These are phyloP conservation scores for Podocnemis expansa DNA, from an alignment of 2,113 vertebrate species.

Conservation along the genomic window DNA sequence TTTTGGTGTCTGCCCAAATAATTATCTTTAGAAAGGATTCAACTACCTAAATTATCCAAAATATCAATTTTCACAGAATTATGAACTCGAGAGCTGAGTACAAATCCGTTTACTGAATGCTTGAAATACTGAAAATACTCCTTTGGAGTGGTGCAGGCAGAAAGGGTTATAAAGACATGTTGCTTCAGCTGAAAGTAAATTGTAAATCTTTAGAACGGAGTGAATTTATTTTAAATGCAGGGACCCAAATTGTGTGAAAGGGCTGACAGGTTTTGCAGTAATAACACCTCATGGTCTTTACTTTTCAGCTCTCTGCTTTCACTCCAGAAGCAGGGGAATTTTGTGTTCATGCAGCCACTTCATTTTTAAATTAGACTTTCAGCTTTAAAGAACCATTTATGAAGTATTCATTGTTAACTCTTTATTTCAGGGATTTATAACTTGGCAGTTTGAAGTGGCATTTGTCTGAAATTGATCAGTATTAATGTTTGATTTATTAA, in stretches of 20 bases:
- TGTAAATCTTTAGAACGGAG: not conserved
- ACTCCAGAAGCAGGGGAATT: not conserved
- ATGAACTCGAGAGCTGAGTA: not conserved
- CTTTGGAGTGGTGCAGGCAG: not conserved
- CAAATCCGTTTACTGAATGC: not conserved
- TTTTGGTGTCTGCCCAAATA: not conserved
- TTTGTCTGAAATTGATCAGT: not conserved
- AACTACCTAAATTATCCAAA: not conserved
- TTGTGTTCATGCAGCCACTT: not conserved
- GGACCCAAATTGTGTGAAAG: not conserved
- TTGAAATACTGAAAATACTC: not conserved
- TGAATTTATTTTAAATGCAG: not conserved
- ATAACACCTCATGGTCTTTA: not conserved
- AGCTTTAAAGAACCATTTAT: not conserved
- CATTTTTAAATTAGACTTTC: not conserved
- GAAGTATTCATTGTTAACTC: not conserved
- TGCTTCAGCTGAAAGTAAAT: not conserved
- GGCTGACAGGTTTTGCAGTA: not conserved
- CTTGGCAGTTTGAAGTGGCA: accelerated
- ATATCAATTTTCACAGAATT: not conserved
- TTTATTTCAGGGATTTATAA: not conserved
- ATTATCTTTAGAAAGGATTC: not conserved
- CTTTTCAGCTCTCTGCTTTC: not conserved
- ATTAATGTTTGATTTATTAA: not conserved
- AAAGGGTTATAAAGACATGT: not conserved